Conservation (phyloP, 2,113 vertebrate species). For the Typhlomys cinereus region DNA sequence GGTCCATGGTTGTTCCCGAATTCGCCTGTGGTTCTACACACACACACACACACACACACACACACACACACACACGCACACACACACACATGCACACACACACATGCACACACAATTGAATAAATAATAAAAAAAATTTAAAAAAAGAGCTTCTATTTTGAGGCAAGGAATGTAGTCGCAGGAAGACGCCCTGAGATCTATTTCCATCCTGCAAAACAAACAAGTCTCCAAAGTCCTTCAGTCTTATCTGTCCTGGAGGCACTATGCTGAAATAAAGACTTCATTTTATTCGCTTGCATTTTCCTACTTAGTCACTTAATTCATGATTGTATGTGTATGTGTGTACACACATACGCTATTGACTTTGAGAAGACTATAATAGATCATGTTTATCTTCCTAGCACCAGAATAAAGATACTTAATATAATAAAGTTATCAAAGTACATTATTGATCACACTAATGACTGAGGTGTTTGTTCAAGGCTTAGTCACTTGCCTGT, state of each 20-base stretch:
- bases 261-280: background rate
- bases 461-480: background rate
- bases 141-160: background rate
- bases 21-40: too few relatives aligned
- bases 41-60: too few relatives aligned
- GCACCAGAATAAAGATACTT: background rate
- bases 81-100: too few relatives aligned
- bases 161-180: background rate
- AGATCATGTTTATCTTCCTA: background rate
- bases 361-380: background rate
- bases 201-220: background rate
- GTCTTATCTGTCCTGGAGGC: background rate
- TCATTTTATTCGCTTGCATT: background rate
- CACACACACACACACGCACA: too few relatives aligned
- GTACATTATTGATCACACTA: background rate
- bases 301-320: background rate
- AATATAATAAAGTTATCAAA: background rate
- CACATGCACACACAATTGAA: too few relatives aligned
- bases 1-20: too few relatives aligned
- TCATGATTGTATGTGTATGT: background rate
- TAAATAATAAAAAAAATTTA: too few relatives aligned
- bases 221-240: background rate
- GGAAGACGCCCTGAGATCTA: background rate
- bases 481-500: background rate
- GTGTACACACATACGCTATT: background rate